Conservation (phyloP, 2,888 invertebrate species). For the Cyrtodaria siliqua region DNA sequence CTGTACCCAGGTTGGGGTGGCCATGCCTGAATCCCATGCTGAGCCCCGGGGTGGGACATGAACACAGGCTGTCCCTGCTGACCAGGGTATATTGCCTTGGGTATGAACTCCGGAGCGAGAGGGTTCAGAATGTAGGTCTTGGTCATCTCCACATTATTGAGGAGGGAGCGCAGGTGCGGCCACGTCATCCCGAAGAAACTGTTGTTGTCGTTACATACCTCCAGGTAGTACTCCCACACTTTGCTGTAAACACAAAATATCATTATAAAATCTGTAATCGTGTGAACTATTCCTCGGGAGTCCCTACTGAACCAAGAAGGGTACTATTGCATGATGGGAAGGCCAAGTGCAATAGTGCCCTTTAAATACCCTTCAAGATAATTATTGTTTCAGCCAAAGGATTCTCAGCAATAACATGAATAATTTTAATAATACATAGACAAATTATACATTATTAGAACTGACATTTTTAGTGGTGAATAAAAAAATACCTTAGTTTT, state of each 20-base stretch:
- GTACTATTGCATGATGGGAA: too few species aligned
- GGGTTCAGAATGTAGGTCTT: conserved; percentile 93
- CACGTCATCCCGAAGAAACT: conserved; percentile 92
- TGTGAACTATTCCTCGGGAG: too few species aligned
- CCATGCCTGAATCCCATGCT: conserved; percentile 34
- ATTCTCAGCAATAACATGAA: too few species aligned
- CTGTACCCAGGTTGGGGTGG: conserved; percentile 39
- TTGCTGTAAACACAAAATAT: conserved; percentile 86
- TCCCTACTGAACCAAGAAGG: too few species aligned
- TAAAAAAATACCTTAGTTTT: too few species aligned
- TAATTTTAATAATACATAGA: too few species aligned
- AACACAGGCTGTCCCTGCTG: conserved; percentile 55
- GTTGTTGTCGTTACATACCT: conserved; percentile 90
- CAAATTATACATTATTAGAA: too few species aligned
- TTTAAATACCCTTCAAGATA: too few species aligned
- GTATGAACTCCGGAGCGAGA: conserved; percentile 92
- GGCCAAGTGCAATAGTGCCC: too few species aligned
- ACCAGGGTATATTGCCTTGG: conserved; percentile 82
- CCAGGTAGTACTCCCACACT: conserved; percentile 93
- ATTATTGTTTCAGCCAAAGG: too few species aligned
- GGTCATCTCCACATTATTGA: conserved; percentile 91
- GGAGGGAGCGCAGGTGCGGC: conserved; percentile 89
- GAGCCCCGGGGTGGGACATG: conserved; percentile 17
- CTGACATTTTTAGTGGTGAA: too few species aligned
- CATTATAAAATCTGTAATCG: too few species aligned